Base-by-base conservation (phyloP, 2,888 invertebrate species). In the Platycheirus rosarum region DNA sequence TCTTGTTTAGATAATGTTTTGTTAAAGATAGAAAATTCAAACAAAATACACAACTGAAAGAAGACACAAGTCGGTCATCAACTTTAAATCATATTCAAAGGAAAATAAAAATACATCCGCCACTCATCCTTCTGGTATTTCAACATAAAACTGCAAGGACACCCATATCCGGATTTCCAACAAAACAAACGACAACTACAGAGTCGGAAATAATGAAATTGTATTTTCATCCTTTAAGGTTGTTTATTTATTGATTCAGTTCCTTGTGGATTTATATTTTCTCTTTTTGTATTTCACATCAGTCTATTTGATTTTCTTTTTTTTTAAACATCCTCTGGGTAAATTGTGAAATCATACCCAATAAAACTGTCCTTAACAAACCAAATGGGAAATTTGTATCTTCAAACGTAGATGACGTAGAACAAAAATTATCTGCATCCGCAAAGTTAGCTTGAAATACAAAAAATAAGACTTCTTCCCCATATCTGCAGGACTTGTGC, bases 361-460 rank as follows among this genome's bases (percentile, higher is more conserved):
- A 71, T 49, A 48, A n/a, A 65, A 68, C 68, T n/a, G 46, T 60
- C 62, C 66, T 57, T 14, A 68, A 55, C 66, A 55, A 42, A 40
- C 35, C 48, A 40, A 66, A 46, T 32, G 60, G 32, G 42, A 63
- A 77, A 60, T 60, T 32, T 76, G 73, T 62, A 46, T 66, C 66
- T 77, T 63, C 62, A 37, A 70, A 46, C 49, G 71, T 57, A 46
- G 49, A 57, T 32, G 55, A 69, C 46, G 44, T 26, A 16, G 53
- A 44, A 71, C 60, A 65, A 65, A 70, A 51, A 44, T 60, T 68
- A 82, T 82, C 77, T 82, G 82, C 77, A 82, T 82, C 82, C 77
- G 71, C 49, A 77, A 77, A 73, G 77, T 82, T 82, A 82, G 77
- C 73, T 71, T 73, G 68, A 82, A 82, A 77, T 57, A 11, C 16